These are phyloP conservation scores for Chrosomus eos DNA, from an alignment of 2,797 vertebrate species.

Conservation along the genomic window DNA sequence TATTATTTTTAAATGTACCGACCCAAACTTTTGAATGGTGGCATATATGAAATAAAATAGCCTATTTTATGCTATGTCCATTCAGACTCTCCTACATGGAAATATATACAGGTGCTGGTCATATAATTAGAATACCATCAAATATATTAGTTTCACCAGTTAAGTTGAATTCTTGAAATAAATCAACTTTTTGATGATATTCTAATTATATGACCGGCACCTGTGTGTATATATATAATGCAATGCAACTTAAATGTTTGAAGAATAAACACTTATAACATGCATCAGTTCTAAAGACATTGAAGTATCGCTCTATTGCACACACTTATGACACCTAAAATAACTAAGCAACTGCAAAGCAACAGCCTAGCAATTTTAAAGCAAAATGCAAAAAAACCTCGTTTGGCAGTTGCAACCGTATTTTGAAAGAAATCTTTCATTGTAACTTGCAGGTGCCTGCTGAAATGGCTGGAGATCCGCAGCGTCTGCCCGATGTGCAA, in stretches of 20 bases:
- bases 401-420: not conserved
- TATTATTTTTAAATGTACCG: too few relatives aligned
- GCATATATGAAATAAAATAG: not conserved
- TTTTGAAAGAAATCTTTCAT: not conserved
- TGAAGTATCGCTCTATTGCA: not conserved
- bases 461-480: constrained; percentile 87
- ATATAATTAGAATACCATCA: too few relatives aligned
- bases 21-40: not conserved
- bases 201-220: too few relatives aligned
- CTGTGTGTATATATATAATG: not conserved
- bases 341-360: not conserved
- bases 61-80: not conserved
- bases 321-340: not conserved
- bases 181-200: too few relatives aligned
- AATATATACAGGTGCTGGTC: too few relatives aligned
- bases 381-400: not conserved
- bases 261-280: not conserved
- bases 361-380: not conserved
- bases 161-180: too few relatives aligned
- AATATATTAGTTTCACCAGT: too few relatives aligned
- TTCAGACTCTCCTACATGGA: not conserved
- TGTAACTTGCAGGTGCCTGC: constrained; percentile 78
- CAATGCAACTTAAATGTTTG: not conserved
- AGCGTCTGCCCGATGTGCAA: constrained; percentile 88
- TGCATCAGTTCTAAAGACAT: not conserved